phyloP scores from a whole-genome alignment of 2,888 invertebrate species.

The Lepas anatifera region DNA sequence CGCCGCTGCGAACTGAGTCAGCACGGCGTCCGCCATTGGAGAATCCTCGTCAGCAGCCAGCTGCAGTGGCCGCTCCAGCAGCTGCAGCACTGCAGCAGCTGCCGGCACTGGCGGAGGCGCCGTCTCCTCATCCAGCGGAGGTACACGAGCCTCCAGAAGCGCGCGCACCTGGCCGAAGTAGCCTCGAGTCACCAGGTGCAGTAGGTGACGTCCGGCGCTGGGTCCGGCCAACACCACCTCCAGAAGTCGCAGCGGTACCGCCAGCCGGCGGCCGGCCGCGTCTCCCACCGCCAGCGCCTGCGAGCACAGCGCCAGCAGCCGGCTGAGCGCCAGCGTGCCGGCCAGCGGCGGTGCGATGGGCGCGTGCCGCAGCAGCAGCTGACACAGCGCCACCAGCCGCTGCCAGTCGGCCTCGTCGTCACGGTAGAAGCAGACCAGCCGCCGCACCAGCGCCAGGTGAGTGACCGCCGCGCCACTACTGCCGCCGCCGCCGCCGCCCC shows the following conservation, averaged over 20 bases:
- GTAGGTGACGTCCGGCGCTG: conserved; percentile 27
- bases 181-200: conserved; percentile 37
- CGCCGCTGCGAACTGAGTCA: conserved; percentile 31
- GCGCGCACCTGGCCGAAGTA: conserved; percentile 60
- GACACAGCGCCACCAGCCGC: not conserved
- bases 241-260: conserved; percentile 62
- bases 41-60: conserved; percentile 15
- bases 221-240: conserved; percentile 45
- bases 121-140: conserved; percentile 53
- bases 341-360: conserved; percentile 15
- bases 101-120: conserved; percentile 57
- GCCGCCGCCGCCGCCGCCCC: not conserved
- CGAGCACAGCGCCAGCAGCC: conserved; percentile 20
- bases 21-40: conserved; percentile 4
- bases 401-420: not conserved
- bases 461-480: not conserved
- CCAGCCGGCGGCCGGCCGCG: conserved; percentile 40
- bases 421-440: conserved; percentile 1
- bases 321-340: not conserved
- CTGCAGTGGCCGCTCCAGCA: conserved; percentile 62
- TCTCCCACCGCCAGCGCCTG: conserved; percentile 18
- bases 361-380: conserved; percentile 7
- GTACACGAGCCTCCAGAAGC: conserved; percentile 52
- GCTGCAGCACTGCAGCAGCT: conserved; percentile 55
- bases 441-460: not conserved